Evolutionary conservation across 2,888 invertebrate species (phyloP).

Genomic region (Polietes domitor): DNA sequence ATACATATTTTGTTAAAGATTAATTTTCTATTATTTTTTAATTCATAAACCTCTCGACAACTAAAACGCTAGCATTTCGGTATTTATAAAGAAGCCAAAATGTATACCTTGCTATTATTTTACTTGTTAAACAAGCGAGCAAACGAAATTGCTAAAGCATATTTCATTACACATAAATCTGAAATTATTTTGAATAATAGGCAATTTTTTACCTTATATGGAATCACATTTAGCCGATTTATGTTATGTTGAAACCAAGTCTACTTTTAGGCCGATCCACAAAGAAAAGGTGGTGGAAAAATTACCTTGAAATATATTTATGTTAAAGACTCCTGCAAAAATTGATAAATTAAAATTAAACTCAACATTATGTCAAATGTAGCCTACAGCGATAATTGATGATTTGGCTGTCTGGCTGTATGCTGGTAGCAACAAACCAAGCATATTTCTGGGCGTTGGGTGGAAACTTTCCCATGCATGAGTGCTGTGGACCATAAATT

Average conservation of each 20-base stretch:
- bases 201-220: too few relatives aligned
- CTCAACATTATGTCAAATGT: background rate
- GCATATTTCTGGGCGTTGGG: background rate
- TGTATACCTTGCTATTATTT: background rate
- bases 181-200: background rate
- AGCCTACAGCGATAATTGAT: background rate
- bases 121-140: background rate
- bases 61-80: too few relatives aligned
- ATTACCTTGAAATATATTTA: too few relatives aligned
- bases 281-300: background rate
- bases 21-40: too few relatives aligned
- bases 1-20: too few relatives aligned
- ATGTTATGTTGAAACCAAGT: too few relatives aligned
- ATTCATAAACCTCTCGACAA: too few relatives aligned
- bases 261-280: background rate
- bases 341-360: constrained; percentile 4
- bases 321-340: background rate
- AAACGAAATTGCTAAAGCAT: constrained; percentile 15
- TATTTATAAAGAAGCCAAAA: too few relatives aligned
- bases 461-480: background rate
- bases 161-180: constrained; percentile 24
- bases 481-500: background rate
- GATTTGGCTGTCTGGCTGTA: too few relatives aligned
- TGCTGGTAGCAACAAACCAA: background rate
- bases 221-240: too few relatives aligned